A percentile compares a stretch with the other conserved stretches of the same genome.
Evolutionary conservation across 2,113 vertebrate species (phyloP).

Genomic region (Chaetorhynchus papuensis): DNA sequence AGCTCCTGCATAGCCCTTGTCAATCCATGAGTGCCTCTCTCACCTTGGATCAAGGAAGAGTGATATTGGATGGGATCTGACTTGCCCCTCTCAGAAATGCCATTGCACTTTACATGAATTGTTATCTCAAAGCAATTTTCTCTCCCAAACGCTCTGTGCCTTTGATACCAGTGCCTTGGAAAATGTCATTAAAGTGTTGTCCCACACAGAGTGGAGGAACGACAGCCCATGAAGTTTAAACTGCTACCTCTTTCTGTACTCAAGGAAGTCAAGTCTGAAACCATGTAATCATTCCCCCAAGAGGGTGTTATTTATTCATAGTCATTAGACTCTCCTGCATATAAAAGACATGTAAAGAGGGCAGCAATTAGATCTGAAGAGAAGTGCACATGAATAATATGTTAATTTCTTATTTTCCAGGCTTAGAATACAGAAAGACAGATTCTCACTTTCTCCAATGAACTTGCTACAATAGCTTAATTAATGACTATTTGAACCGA

Average conservation of each 20-base stretch:
- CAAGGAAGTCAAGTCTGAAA: not conserved
- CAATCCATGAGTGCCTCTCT: not conserved
- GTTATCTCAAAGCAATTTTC: not conserved
- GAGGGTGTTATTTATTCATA: not conserved
- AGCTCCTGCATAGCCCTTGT: not conserved
- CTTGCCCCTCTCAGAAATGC: not conserved
- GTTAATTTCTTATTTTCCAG: not conserved
- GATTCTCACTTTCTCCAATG: not conserved
- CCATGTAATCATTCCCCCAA: not conserved
- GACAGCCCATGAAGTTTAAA: not conserved
- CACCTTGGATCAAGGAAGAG: not conserved
- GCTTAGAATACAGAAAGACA: not conserved
- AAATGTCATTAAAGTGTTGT: not conserved
- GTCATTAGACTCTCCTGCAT: not conserved
- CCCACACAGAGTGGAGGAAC: not conserved
- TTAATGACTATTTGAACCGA: not conserved
- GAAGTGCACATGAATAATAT: not conserved
- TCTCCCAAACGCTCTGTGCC: not conserved
- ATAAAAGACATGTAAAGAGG: not conserved
- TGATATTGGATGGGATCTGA: not conserved
- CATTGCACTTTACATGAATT: not conserved
- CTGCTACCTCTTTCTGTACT: not conserved
- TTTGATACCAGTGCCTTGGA: not conserved
- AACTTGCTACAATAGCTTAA: not conserved
- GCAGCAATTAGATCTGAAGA: not conserved